Percentiles rank a stretch among this genome's conserved stretches.
phyloP scores from a whole-genome alignment of 2,797 vertebrate genomes.

The Darevskia mixta region DNA sequence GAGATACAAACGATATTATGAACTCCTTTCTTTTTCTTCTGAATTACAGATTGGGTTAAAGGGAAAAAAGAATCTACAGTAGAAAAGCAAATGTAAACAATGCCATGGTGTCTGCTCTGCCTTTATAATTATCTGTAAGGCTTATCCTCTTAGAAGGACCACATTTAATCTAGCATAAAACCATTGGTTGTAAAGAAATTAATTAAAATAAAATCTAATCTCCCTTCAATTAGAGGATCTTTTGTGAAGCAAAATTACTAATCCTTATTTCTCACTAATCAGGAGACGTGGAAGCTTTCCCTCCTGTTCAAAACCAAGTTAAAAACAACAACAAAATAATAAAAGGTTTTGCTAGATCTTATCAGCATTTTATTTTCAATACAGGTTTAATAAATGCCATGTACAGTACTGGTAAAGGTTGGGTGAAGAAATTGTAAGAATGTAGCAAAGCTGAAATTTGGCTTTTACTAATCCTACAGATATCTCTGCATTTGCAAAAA shows the following conservation, averaged over 20 bases:
- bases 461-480: background rate
- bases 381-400: background rate
- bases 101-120: slow-evolving; percentile 26
- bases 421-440: background rate
- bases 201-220: slow-evolving; percentile 45
- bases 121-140: slow-evolving; percentile 38
- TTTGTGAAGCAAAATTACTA: slow-evolving; percentile 36
- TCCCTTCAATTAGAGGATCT: slow-evolving; percentile 24
- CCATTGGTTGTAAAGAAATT: slow-evolving; percentile 28
- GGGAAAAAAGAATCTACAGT: background rate
- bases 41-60: background rate
- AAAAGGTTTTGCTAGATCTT: background rate
- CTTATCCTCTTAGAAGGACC: slow-evolving; percentile 36
- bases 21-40: background rate
- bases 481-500: background rate
- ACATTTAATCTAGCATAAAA: slow-evolving; percentile 40
- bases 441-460: background rate
- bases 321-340: slow-evolving; percentile 14
- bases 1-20: background rate
- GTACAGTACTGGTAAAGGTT: background rate
- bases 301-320: background rate
- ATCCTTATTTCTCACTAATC: slow-evolving; percentile 32
- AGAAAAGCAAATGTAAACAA: slow-evolving; percentile 36
- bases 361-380: background rate
- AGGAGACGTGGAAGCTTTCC: background rate